These are phyloP conservation scores for Amphipoea lucens DNA, from an alignment of 2,888 invertebrate genomes.

Conservation along the genomic window DNA sequence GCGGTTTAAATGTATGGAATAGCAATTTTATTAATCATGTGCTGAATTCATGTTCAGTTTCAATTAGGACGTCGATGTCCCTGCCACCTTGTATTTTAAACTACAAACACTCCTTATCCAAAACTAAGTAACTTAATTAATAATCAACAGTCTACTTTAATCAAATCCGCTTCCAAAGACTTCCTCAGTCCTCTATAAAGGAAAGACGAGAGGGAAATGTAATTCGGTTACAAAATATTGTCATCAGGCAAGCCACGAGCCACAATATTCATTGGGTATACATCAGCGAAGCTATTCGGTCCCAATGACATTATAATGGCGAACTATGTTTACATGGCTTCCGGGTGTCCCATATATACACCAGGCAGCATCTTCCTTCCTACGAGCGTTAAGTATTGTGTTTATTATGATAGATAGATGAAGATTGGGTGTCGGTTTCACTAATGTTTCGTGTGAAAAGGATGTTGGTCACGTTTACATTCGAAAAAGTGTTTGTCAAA, in stretches of 20 bases:
- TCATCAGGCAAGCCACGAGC: not conserved
- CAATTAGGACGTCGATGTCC: too few relatives aligned
- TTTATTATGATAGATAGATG: conserved; percentile 25
- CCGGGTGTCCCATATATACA: conserved; percentile 39
- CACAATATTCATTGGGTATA: conserved; percentile 22
- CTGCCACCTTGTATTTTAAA: not conserved
- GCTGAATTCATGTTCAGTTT: too few relatives aligned
- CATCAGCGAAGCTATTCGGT: conserved; percentile 34
- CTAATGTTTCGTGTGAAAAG: not conserved
- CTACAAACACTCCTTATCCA: not conserved
- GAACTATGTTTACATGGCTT: conserved; percentile 44
- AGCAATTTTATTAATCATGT: too few relatives aligned
- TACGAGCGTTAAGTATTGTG: conserved; percentile 3
- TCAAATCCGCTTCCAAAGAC: conserved; percentile 13
- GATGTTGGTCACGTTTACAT: not conserved
- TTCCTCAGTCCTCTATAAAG: conserved; percentile 22
- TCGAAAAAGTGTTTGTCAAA: not conserved
- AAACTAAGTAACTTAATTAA: conserved; percentile 17
- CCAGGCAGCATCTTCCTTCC: conserved; percentile 8
- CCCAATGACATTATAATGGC: conserved; percentile 39
- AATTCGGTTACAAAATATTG: conserved; percentile 33
- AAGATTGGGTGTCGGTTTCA: not conserved
- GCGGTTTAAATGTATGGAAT: too few relatives aligned
- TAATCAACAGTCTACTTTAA: conserved; percentile 19
- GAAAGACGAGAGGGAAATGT: conserved; percentile 2